phyloP scores from a whole-genome alignment of 2,888 invertebrate species.

The Chaetogeoica ovagalla region DNA sequence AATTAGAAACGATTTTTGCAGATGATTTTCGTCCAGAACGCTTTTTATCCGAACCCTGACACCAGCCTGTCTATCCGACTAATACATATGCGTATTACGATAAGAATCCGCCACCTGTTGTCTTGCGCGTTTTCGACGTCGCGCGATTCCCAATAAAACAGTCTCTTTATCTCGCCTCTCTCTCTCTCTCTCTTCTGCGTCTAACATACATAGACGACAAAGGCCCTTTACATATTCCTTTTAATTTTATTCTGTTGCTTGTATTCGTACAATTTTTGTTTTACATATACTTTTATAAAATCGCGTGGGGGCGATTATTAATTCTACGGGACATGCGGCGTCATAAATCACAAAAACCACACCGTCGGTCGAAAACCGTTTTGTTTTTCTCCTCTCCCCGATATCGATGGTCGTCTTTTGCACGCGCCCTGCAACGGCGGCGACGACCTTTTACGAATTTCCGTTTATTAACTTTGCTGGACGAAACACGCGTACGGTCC shows the following conservation, averaged over 20 bases:
- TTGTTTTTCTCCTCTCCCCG: constrained; percentile 10
- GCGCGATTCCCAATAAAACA: constrained; percentile 22
- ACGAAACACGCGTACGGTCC: background rate
- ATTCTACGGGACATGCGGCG: constrained; percentile 32
- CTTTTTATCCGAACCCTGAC: too few species aligned
- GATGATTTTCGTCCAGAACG: too few species aligned
- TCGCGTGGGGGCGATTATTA: constrained; percentile 5
- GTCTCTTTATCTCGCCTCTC: background rate
- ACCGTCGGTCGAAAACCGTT: constrained; percentile 42
- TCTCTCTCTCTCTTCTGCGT: too few species aligned
- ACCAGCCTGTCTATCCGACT: too few species aligned
- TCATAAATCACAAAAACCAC: constrained; percentile 43
- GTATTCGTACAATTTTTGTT: background rate
- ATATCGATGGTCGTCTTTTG: background rate
- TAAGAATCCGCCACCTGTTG: constrained; percentile 33
- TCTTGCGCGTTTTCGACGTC: constrained; percentile 23
- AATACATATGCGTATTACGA: background rate
- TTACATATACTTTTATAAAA: background rate
- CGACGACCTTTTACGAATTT: constrained; percentile 43
- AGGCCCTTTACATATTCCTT: background rate
- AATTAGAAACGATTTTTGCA: too few species aligned
- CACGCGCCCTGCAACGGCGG: constrained; percentile 5
- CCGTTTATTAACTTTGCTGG: constrained; percentile 37
- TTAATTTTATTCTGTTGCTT: background rate
- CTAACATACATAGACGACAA: too few species aligned